Evolutionary conservation across 2,888 invertebrate species (phyloP).

Genomic region (Trichopria drosophilae): DNA sequence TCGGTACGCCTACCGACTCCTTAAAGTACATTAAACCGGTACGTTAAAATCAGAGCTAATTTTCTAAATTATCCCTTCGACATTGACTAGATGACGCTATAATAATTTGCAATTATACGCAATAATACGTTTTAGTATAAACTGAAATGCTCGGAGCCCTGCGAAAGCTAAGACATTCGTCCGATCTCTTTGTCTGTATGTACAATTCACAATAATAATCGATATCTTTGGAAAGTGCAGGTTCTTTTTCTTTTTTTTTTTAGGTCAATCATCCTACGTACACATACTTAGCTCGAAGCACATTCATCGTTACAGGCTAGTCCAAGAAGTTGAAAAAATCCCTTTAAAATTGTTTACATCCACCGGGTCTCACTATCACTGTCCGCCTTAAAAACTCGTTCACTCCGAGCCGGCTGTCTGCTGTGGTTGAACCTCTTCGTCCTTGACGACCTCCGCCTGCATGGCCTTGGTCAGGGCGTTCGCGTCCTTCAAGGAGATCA

Average conservation of each 20-base stretch:
- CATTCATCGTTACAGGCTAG: conserved; percentile 8
- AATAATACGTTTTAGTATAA: conserved; percentile 29
- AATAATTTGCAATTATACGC: conserved; percentile 10
- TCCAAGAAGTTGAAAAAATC: not conserved
- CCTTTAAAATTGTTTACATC: too few species aligned
- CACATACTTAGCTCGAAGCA: conserved; percentile 17
- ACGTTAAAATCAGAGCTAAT: too few species aligned
- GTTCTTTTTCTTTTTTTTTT: conserved; percentile 19
- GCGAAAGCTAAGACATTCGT: too few species aligned
- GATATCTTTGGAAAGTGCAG: conserved; percentile 36
- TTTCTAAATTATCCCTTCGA: conserved; percentile 17
- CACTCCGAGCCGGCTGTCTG: conserved; percentile 59
- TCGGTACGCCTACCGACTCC: too few species aligned
- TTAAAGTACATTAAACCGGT: too few species aligned
- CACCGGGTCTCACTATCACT: too few species aligned
- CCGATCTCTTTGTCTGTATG: conserved; percentile 29
- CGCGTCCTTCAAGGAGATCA: conserved; percentile 83
- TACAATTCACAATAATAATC: conserved; percentile 35
- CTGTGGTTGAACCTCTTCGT: conserved; percentile 54
- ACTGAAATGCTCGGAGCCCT: too few species aligned
- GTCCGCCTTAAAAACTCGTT: conserved; percentile 23
- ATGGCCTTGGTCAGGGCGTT: conserved; percentile 80
- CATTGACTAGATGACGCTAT: conserved; percentile 30
- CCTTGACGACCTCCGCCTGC: conserved; percentile 61
- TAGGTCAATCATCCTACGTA: conserved; percentile 29